phyloP scores from a whole-genome alignment of 2,113 vertebrate species.

The Trichechus manatus region DNA sequence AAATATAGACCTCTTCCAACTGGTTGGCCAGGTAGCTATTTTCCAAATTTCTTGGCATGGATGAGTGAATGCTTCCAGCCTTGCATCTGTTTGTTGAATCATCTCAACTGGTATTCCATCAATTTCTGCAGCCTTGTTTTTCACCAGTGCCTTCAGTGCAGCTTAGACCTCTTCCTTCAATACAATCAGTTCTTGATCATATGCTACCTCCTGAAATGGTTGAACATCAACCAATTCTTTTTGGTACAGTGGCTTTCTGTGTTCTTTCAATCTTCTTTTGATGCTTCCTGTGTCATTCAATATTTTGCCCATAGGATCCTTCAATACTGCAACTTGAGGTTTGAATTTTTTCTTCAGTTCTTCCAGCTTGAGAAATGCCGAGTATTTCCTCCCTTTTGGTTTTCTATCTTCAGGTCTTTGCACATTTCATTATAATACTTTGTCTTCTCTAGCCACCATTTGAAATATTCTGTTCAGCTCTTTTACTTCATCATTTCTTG shows the following conservation, averaged over 20 bases:
- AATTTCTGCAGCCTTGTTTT: not conserved
- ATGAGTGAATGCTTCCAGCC: not conserved
- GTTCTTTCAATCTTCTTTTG: too few species aligned
- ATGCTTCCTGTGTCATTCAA: too few species aligned
- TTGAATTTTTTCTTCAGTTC: too few species aligned
- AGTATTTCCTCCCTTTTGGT: too few species aligned
- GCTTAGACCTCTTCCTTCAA: not conserved
- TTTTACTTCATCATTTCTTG: too few species aligned
- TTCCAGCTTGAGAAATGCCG: too few species aligned
- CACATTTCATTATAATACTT: too few species aligned
- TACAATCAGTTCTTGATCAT: not conserved
- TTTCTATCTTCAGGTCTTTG: too few species aligned
- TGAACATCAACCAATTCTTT: not conserved
- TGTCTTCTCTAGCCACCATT: too few species aligned
- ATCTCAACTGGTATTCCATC: not conserved
- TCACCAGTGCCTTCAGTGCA: not conserved
- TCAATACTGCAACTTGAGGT: too few species aligned
- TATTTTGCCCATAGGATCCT: too few species aligned
- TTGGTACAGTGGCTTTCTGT: not conserved
- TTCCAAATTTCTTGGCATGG: not conserved
- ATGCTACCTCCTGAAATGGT: not conserved
- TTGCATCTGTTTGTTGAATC: not conserved
- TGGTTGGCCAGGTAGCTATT: not conserved
- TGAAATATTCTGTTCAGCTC: too few species aligned
- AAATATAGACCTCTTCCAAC: not conserved